A percentile compares a stretch with the other conserved stretches of the same genome.
phyloP scores from a whole-genome alignment of 2,113 vertebrate genomes.

The Arizona elegans region DNA sequence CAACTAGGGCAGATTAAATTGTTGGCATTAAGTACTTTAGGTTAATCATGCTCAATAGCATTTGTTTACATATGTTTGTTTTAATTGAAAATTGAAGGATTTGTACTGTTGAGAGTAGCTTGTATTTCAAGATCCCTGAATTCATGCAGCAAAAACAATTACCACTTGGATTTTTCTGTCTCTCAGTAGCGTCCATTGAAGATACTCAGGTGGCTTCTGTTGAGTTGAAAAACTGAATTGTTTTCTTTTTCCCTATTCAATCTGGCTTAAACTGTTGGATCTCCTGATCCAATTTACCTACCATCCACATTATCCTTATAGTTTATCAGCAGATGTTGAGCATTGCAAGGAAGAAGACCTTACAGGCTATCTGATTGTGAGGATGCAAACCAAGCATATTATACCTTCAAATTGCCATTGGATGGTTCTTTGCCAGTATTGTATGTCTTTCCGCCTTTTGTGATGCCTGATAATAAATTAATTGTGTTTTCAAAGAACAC shows the following conservation, averaged over 20 bases:
- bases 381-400: not conserved
- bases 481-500: constrained; percentile 25
- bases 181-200: constrained; percentile 2
- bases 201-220: constrained; percentile 12
- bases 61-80: constrained; percentile 21
- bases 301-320: not conserved
- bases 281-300: rapidly evolving
- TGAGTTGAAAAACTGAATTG: not conserved
- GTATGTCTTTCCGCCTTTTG: not conserved
- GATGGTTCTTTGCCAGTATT: not conserved
- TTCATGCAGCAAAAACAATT: not conserved
- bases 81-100: constrained; percentile 27
- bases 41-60: constrained; percentile 8
- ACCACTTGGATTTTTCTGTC: not conserved
- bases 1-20: not conserved
- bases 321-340: not conserved
- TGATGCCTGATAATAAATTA: constrained; percentile 21
- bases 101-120: not conserved
- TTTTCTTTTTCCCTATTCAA: not conserved
- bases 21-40: not conserved
- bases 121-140: constrained; percentile 8
- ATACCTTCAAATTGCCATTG: not conserved
- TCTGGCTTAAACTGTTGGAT: not conserved
- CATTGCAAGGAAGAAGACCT: not conserved
- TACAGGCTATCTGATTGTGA: not conserved